Percentiles rank a stretch among this genome's conserved stretches.
Evolutionary conservation across 2,113 vertebrate genomes (phyloP).

Genomic region (Pseudonaja textilis): DNA sequence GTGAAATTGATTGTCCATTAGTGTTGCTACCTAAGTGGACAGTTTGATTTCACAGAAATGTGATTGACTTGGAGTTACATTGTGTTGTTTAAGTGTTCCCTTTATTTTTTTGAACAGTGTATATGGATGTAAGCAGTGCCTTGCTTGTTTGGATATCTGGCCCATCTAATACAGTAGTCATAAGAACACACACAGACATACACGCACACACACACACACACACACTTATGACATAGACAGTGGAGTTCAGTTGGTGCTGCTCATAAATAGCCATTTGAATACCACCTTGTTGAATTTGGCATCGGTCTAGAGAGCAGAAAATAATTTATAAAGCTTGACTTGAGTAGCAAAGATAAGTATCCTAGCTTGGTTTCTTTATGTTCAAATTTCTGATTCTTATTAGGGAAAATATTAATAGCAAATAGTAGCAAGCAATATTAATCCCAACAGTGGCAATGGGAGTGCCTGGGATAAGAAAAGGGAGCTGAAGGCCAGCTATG

Average conservation of each 20-base stretch:
- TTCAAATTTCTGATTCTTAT: conserved; percentile 93
- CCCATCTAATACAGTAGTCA: no score
- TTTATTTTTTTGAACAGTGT: no score
- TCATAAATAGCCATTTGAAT: conserved; percentile 89
- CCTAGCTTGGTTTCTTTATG: conserved; percentile 91
- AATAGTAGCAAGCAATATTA: conserved; percentile 26
- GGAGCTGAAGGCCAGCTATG: neutral
- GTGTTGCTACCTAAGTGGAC: no score
- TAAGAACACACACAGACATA: no score
- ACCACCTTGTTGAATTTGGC: conserved; percentile 88
- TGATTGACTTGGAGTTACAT: no score
- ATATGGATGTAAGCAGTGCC: no score
- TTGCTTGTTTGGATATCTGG: no score
- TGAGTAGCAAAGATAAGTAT: conserved; percentile 88
- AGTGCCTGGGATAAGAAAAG: neutral
- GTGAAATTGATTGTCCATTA: no score
- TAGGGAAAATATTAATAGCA: conserved; percentile 86
- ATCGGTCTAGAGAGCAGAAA: conserved; percentile 83
- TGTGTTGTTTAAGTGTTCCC: no score
- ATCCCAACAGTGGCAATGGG: conserved; percentile 71
- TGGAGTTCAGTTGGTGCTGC: conserved; percentile 84
- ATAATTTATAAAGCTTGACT: conserved; percentile 93
- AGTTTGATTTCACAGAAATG: no score
- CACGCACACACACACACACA: no score
- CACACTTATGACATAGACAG: conserved; percentile 71